Base-by-base conservation (phyloP, 2,113 vertebrate species). In the Amblyopsis rosae region DNA sequence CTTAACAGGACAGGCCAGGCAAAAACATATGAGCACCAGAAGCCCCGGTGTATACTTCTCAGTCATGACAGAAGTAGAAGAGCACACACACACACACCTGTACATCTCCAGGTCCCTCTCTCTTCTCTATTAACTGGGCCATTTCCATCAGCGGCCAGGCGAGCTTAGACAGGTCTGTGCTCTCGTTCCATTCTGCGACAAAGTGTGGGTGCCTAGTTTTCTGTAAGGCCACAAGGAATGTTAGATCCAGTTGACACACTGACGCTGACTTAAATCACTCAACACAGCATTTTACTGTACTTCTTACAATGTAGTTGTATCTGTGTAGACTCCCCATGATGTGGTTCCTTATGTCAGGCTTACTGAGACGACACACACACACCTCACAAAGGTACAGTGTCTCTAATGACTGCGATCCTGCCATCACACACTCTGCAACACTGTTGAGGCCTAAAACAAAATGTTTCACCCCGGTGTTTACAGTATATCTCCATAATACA, bases 261-360 rank as follows among this genome's bases (percentile, higher is more conserved):
- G 12, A 6, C 3, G 58, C 32, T 59, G 55, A 41, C 15, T 33
- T 26, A 9, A 47, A 0, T 11, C 3, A 1, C 26, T 26, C 26
- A 3, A 26, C 16, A 11, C 13, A 45, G 15, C 41, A 35, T 41
- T 35, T 11, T 9, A 6, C 12, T 35, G 79, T 9, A 6, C 12
- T 35, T 77, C 91, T 87, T 70, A 90, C 91, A 26, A 87, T 88
- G 80, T 91, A 92, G 64, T 82, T 88, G 75, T 84, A 91, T 81
- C 87, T 78, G 76, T 92, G 91, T 59, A 85, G 76, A 56, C 88
- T 90, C 65, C 91, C 91, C 74, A 85, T 70, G 35, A 92, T 90
- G 79, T 92, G 91, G 81, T 81, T 90, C 10, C 86, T 77, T 50
- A 90, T 78, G 72, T 91, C 90, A 6, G 81, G 70, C 76, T 78